Base-by-base conservation (phyloP, 2,797 vertebrate species). In the Sebastes dallii region DNA sequence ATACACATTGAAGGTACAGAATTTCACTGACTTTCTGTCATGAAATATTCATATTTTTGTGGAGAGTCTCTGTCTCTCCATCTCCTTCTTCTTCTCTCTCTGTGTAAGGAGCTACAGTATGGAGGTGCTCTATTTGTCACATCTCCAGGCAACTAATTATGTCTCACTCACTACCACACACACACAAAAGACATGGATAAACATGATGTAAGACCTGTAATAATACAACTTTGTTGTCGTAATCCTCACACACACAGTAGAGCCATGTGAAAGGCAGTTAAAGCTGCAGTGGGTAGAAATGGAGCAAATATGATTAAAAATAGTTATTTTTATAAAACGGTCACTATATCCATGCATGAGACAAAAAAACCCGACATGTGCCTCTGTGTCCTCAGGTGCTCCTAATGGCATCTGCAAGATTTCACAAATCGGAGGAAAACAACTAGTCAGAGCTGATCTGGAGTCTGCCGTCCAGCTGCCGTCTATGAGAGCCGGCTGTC, bases 181-280 rank as follows among this genome's bases (percentile, higher is more conserved):
- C 22, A 36, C 22, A 73, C 24, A 66, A 29, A 20, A 64, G 29
- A 75, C 52, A 76, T 11, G 22, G 25, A 62, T 24, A 70, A 42
- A 81, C 70, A 82, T 79, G 83, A 87, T 75, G 77, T 73, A 84
- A 87, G 58, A 66, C 74, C 68, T 30, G 80, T 78, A 86, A 88
- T 54, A 60, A 81, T 73, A 30, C 55, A 68, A 83, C 5, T 54
- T 52, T 4, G 10, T 22, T 46, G 24, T 59, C 2, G 8, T 54
- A 62, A 73, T 66, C 34, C 14, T 72, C 16, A 55, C 50, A 72
- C 54, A 75, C 8, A 46, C 14, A 20, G 8, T 25, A 74, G 2
- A n/a, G 34, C 29, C 24, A 58, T 56, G 27, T 55, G 9, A 46
- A 67, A 54, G 22, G 54, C 34, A 20, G 59, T 32, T 10, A 30